A percentile compares a stretch with the other conserved stretches of the same genome.
Evolutionary conservation across 2,113 vertebrate genomes (phyloP).

Genomic region (Ptilorrhoa leucosticta): DNA sequence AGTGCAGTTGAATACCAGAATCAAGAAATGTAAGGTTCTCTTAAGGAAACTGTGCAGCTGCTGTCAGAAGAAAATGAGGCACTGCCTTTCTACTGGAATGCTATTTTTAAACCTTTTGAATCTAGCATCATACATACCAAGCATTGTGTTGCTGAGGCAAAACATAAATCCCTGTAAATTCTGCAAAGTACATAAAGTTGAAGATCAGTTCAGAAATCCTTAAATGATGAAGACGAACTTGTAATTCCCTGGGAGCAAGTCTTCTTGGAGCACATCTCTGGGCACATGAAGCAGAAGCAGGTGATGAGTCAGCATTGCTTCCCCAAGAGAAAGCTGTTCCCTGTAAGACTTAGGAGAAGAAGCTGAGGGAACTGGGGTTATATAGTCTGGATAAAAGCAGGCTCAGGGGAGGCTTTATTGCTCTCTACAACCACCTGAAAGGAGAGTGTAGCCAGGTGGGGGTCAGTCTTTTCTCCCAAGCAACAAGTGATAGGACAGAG

Average conservation of each 20-base stretch:
- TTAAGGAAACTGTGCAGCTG: background rate
- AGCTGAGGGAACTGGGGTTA: background rate
- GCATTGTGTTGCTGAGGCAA: background rate
- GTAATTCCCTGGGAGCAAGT: background rate
- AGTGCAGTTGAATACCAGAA: background rate
- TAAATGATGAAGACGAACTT: background rate
- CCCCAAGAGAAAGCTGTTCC: background rate
- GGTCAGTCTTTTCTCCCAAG: background rate
- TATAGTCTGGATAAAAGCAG: background rate
- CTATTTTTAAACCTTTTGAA: background rate
- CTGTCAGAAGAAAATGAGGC: background rate
- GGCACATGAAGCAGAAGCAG: background rate
- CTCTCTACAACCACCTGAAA: background rate
- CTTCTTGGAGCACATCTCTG: background rate
- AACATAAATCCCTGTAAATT: background rate
- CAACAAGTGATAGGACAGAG: background rate
- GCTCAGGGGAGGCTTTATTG: fast-evolving
- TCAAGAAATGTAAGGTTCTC: background rate
- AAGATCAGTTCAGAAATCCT: background rate
- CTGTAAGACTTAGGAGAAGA: background rate
- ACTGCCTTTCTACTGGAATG: background rate
- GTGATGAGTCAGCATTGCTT: background rate
- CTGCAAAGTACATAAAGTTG: background rate
- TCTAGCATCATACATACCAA: background rate
- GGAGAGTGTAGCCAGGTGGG: background rate